Evolutionary conservation across 1,140 invertebrate species (phyloP), one percentile per base, ranked within the genome.

Genomic region (Penaeus japonicus): DNA sequence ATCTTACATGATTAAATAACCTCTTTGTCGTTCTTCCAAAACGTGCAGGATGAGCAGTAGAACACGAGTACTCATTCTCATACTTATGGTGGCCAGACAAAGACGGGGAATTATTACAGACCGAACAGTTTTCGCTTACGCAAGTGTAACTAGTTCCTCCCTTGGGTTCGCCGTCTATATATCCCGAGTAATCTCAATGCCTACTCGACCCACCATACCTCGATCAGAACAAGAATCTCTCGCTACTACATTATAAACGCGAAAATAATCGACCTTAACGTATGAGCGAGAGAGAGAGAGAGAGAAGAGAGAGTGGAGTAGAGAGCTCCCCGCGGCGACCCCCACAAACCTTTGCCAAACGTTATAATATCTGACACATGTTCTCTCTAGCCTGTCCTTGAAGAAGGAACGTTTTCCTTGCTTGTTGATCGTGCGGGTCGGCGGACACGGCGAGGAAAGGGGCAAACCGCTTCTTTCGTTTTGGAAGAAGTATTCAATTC

Each of bases 371-470:
- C 80, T 83, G 80, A 57, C 65, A 83, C 86, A 88, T 70, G 83
- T 84, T 79, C 83, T 82, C 86, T 80, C 77, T 27, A 53, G 32
- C 65, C 80, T 88, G 86, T 88, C 86, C 86, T 88, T 62, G 77
- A 87, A 87, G 86, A 84, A 82, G 86, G 83, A 88, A 88, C 86
- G 86, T 88, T 88, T 88, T 73, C 80, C 80, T 83, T 83, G 86
- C 86, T 83, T 88, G 86, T 80, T 75, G 80, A 55, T 65, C 53
- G 59, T 55, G 86, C 65, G 78, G 59, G 86, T 65, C 32, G 59
- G 24, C 4, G n/a, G 55, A 70, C 62, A 27, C 47, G 70, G 80
- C 20, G 30, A 70, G 22, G 24, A 53, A 59, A 18, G 30, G 53
- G 65, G 62, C 70, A 83, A 88, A 62, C 80, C 80, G 80, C 53